Percentiles rank a stretch among this genome's conserved stretches.
phyloP scores from a whole-genome alignment of 1,140 invertebrate genomes.

The Neodiprion fabricii region DNA sequence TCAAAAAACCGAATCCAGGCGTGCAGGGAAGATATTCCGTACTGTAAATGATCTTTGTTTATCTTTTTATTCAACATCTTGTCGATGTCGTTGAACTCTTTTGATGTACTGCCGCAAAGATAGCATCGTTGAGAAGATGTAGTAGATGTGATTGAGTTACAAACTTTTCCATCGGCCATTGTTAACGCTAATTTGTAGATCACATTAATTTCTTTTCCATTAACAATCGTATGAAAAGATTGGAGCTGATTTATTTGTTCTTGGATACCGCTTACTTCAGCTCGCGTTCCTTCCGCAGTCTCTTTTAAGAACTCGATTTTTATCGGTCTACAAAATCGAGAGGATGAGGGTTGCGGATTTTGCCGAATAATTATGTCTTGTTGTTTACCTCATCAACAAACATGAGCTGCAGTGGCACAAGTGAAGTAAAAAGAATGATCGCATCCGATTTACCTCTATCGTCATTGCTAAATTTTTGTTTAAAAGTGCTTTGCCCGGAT shows the following conservation, averaged over 20 bases:
- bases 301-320: constrained; percentile 41
- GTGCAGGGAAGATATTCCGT: constrained; percentile 26
- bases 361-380: constrained; percentile 40
- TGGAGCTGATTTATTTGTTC: constrained; percentile 17
- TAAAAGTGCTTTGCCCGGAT: constrained; percentile 40
- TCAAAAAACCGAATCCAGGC: constrained; percentile 39
- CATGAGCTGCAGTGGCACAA: constrained; percentile 43
- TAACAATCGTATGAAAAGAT: constrained; percentile 11
- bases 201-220: constrained; percentile 34
- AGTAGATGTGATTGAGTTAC: constrained; percentile 49
- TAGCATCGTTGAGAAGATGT: constrained; percentile 52
- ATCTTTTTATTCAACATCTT: constrained; percentile 30
- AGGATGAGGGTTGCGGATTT: constrained; percentile 40
- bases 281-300: constrained; percentile 6
- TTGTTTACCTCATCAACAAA: constrained; percentile 22
- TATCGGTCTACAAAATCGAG: constrained; percentile 41
- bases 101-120: constrained; percentile 49
- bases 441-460: constrained; percentile 27
- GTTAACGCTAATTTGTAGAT: constrained; percentile 43
- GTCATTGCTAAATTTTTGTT: constrained; percentile 44
- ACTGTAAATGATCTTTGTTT: constrained; percentile 35
- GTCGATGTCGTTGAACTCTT: constrained; percentile 44
- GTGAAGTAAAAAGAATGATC: constrained; percentile 44
- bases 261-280: constrained; percentile 15
- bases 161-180: constrained; percentile 58